Evolutionary conservation across 2,113 vertebrate species (phyloP), one percentile per base, ranked within the genome.

Genomic region (Misgurnus anguillicaudatus): DNA sequence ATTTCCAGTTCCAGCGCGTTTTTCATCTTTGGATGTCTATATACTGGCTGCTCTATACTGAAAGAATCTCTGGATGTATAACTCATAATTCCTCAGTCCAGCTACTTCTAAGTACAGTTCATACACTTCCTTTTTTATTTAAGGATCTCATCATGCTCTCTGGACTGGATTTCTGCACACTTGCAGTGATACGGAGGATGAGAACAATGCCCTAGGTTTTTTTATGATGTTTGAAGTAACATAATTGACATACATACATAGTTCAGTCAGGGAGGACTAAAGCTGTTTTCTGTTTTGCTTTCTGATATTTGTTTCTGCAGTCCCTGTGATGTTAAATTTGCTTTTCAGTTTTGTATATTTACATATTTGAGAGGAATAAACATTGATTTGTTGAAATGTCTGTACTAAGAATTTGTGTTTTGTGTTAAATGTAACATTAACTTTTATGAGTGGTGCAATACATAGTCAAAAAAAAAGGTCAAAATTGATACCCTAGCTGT

Each of bases 311-410:
- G 67, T 71, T 71, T 17, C 75, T 77, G 60, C 63, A 24, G 19
- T 17, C 65, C 17, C 69, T 64, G 60, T 62, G 58, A 36, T 76
- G 72, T 75, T 82, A 69, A 80, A 78, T 84, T 88, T 55, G 21
- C 67, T 62, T 65, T 84, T 88, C 72, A 70, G 85, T 86, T 85
- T 79, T 90, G 84, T 91, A 87, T 72, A 88, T 89, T 88, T 88
- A 87, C 77, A 76, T 75, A 51, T 70, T 79, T 76, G 62, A 84
- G 86, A 84, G 48, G 85, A 92, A 91, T 92, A 92, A 91, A 91
- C 72, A 53, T 84, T 77, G 71, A 78, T 84, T 80, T 69, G 72
- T 83, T 87, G 84, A 87, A 79, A 89, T 90, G 84, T 89, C 68
- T 81, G 86, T 16, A 42, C 21, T 9, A 69, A 48, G 21, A 73